Conservation (phyloP, 2,888 invertebrate species). For the Rhorus exstirpatorius region DNA sequence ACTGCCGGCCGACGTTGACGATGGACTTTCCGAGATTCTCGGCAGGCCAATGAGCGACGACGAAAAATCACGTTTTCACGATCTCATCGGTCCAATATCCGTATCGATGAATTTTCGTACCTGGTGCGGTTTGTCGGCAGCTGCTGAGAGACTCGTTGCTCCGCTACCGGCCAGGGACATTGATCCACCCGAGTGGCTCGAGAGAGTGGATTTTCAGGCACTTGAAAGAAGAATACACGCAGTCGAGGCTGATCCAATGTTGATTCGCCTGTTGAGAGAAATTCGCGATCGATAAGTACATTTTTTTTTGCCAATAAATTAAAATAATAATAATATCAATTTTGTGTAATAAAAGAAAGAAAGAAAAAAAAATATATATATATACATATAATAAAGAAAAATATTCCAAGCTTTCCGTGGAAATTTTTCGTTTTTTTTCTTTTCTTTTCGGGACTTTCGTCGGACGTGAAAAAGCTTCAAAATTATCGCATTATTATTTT, state of each 20-base stretch:
- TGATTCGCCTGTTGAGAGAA: constrained; percentile 77
- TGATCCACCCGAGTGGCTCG: constrained; percentile 88
- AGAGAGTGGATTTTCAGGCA: constrained; percentile 80
- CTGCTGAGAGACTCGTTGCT: constrained; percentile 91
- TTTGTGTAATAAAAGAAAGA: too few species aligned
- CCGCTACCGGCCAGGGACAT: constrained; percentile 87
- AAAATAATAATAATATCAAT: constrained; percentile 12
- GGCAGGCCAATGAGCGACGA: constrained; percentile 88
- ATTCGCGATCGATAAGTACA: constrained; percentile 74
- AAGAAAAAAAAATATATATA: background rate
- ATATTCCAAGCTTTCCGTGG: too few species aligned
- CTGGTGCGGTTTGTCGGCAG: constrained; percentile 93
- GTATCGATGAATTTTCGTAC: constrained; percentile 90
- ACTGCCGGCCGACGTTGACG: constrained; percentile 73
- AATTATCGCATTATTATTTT: constrained; percentile 60
- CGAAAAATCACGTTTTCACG: constrained; percentile 86
- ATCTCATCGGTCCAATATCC: constrained; percentile 86
- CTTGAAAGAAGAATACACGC: constrained; percentile 79
- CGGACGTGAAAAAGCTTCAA: background rate
- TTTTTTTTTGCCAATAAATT: too few species aligned
- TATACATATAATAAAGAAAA: background rate
- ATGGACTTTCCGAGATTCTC: constrained; percentile 88
- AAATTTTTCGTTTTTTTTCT: constrained; percentile 18
- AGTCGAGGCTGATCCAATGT: constrained; percentile 70
- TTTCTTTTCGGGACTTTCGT: too few species aligned